A percentile compares a stretch with the other conserved stretches of the same genome.
These are phyloP conservation scores for Etheostoma perlongum DNA, from an alignment of 2,797 vertebrate species.

Conservation along the genomic window DNA sequence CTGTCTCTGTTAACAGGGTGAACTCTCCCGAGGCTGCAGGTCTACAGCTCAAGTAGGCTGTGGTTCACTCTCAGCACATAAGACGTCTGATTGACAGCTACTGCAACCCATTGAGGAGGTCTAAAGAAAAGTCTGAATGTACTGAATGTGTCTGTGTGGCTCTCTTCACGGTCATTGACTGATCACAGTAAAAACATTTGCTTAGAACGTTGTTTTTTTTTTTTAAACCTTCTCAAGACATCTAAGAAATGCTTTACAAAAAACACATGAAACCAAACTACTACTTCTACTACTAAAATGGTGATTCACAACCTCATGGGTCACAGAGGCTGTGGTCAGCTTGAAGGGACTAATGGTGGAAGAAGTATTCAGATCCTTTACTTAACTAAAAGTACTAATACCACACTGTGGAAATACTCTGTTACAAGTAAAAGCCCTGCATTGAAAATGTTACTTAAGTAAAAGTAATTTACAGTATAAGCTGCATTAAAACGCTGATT, in stretches of 20 bases:
- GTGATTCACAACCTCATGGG: too few species aligned
- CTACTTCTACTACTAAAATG: too few species aligned
- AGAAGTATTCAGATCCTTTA: too few species aligned
- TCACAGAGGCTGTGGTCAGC: conserved; percentile 5
- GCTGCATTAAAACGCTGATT: not conserved
- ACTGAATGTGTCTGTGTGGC: not conserved
- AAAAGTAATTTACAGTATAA: not conserved
- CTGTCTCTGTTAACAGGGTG: conserved; percentile 27
- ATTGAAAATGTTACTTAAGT: too few species aligned
- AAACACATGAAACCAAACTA: conserved; percentile 16
- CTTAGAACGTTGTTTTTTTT: too few species aligned
- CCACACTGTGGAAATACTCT: too few species aligned
- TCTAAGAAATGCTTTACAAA: conserved; percentile 1
- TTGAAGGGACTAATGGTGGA: not conserved
- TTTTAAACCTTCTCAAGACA: not conserved
- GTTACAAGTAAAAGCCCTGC: too few species aligned
- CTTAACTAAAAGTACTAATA: too few species aligned
- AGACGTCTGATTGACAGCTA: not conserved
- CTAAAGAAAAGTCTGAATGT: not conserved
- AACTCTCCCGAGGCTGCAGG: conserved; percentile 28
- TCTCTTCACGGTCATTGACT: conserved; percentile 1
- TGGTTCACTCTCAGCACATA: conserved; percentile 1
- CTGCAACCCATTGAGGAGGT: not conserved
- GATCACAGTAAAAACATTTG: not conserved
- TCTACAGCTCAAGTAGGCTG: conserved; percentile 16